phyloP scores from a whole-genome alignment of 2,113 vertebrate genomes.

The Gallinago jamesoni region DNA sequence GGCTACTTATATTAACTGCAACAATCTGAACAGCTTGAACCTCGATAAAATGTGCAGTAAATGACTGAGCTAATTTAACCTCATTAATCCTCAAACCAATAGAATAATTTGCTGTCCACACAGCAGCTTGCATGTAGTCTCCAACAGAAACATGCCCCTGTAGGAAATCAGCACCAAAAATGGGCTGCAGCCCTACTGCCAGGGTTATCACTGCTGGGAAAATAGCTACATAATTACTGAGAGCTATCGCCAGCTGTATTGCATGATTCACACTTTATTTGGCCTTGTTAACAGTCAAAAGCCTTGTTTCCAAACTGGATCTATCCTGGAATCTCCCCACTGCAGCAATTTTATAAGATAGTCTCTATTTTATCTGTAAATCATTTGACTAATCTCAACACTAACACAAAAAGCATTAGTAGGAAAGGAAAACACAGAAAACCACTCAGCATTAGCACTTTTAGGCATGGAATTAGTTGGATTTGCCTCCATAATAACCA shows the following conservation, averaged over 20 bases:
- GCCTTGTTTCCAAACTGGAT: neutral
- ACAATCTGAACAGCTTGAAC: conserved; percentile 76
- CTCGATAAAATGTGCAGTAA: conserved; percentile 73
- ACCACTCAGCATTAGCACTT: neutral
- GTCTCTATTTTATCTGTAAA: neutral
- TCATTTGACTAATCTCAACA: neutral
- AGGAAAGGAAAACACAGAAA: neutral
- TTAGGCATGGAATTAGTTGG: neutral
- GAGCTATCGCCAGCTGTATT: neutral
- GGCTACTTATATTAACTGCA: conserved; percentile 68
- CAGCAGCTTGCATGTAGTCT: conserved; percentile 47
- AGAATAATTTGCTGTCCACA: conserved; percentile 60
- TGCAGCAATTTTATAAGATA: neutral
- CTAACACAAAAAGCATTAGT: neutral
- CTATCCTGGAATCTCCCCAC: neutral
- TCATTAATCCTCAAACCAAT: conserved; percentile 76
- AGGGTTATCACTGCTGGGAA: conserved; percentile 14
- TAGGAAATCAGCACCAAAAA: conserved; percentile 48
- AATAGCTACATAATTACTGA: neutral
- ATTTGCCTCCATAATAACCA: neutral
- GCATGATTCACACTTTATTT: neutral
- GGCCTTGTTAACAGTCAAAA: neutral
- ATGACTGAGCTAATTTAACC: conserved; percentile 76
- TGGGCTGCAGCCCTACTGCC: neutral
- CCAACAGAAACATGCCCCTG: conserved; percentile 53